phyloP scores from a whole-genome alignment of 2,888 invertebrate species.

The Griposia aprilina region DNA sequence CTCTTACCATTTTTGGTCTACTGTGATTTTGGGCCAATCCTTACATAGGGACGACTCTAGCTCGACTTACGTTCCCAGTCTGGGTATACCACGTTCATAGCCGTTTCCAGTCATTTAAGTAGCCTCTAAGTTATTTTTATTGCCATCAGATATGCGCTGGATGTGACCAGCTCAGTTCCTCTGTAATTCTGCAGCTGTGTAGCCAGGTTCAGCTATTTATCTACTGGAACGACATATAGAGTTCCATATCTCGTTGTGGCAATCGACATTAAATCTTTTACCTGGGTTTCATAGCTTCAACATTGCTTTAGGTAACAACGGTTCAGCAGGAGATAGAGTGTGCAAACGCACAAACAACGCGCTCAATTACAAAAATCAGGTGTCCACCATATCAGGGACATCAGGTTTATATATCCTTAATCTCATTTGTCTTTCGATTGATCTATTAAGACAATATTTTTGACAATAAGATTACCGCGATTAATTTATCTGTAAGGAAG shows the following conservation, averaged over 20 bases:
- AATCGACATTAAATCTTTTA: background rate
- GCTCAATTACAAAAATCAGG: conserved; percentile 6
- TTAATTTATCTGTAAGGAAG: conserved; percentile 50
- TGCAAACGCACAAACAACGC: conserved; percentile 1
- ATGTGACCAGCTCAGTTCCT: background rate
- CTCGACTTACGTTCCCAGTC: background rate
- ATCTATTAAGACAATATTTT: conserved; percentile 51
- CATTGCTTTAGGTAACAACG: background rate
- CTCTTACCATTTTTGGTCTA: background rate
- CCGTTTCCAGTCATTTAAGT: background rate
- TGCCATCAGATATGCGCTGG: background rate
- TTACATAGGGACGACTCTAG: background rate
- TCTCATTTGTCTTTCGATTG: conserved; percentile 48
- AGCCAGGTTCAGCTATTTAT: too few relatives aligned
- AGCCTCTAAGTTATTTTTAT: background rate
- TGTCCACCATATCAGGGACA: conserved; percentile 30
- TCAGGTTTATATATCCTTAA: conserved; percentile 30
- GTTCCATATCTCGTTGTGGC: background rate
- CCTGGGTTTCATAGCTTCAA: background rate
- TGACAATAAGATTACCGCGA: conserved; percentile 46
- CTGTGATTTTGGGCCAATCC: background rate
- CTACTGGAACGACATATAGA: background rate
- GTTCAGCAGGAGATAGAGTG: background rate
- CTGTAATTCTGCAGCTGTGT: background rate
- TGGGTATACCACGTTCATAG: background rate